Conservation (phyloP, 1,140 invertebrate species). For the Sogatella furcifera region DNA sequence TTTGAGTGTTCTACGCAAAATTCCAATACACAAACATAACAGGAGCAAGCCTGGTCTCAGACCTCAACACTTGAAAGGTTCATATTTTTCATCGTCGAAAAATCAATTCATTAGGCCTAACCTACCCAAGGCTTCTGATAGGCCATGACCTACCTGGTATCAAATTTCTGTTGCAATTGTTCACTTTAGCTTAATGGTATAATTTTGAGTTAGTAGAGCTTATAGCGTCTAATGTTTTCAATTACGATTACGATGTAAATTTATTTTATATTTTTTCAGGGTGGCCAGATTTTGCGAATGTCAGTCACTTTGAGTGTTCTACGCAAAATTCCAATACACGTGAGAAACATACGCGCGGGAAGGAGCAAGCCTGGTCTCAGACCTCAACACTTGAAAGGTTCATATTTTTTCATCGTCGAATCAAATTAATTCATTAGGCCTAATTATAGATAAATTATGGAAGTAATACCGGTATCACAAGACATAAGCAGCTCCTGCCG, state of each 20-base stretch:
- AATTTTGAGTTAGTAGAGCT: no score
- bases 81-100: constrained; percentile 7
- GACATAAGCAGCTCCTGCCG: no score
- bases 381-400: constrained; percentile 77
- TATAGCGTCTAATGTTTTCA: no score
- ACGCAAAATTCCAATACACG: constrained; percentile 53
- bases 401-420: constrained; percentile 7
- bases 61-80: constrained; percentile 77
- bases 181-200: no score
- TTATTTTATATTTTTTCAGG: constrained; percentile 41
- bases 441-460: no score
- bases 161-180: no score
- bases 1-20: constrained; percentile 60
- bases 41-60: constrained; percentile 70
- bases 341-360: constrained; percentile 69
- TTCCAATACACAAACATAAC: constrained; percentile 67
- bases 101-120: no score
- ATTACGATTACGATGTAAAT: not conserved
- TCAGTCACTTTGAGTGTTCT: constrained; percentile 67
- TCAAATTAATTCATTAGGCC: no score
- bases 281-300: constrained; percentile 79
- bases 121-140: no score
- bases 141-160: no score
- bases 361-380: constrained; percentile 70
- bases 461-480: no score